These are phyloP conservation scores for Noctua janthe DNA, from an alignment of 2,888 invertebrate genomes.

Conservation along the genomic window DNA sequence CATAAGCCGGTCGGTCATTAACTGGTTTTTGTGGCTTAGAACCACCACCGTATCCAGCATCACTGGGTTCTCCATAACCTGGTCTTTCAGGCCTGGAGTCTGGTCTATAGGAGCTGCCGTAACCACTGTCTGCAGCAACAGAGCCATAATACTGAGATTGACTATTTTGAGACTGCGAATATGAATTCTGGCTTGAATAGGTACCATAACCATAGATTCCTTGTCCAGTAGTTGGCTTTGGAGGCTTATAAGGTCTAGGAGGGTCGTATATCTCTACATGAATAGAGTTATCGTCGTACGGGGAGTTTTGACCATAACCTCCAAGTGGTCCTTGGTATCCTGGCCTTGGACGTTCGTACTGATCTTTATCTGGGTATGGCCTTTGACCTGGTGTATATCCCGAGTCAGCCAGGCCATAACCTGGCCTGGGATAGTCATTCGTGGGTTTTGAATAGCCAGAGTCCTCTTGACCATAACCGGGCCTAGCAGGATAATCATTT, in stretches of 20 bases:
- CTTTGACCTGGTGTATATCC: conserved; percentile 68
- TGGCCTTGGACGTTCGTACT: conserved; percentile 53
- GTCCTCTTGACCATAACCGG: conserved; percentile 50
- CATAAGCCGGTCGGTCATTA: conserved; percentile 56
- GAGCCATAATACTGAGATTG: conserved; percentile 66
- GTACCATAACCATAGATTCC: conserved; percentile 76
- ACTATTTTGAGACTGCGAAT: conserved; percentile 71
- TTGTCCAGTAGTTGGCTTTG: conserved; percentile 72
- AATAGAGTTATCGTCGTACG: conserved; percentile 80
- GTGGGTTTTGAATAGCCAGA: conserved; percentile 55
- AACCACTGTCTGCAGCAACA: conserved; percentile 63
- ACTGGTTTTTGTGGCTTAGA: conserved; percentile 54
- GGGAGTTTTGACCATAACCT: conserved; percentile 81
- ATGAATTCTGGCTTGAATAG: conserved; percentile 75
- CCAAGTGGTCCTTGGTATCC: conserved; percentile 71
- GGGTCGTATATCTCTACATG: conserved; percentile 85
- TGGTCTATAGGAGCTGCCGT: conserved; percentile 43
- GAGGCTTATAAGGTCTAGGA: conserved; percentile 79
- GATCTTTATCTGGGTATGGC: conserved; percentile 70
- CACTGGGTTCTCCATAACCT: conserved; percentile 48
- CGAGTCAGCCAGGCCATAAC: conserved; percentile 45
- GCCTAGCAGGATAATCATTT: conserved; percentile 54
- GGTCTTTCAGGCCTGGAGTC: conserved; percentile 56
- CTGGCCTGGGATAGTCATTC: conserved; percentile 54
- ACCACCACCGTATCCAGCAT: conserved; percentile 43